Conservation (phyloP, 1,140 invertebrate species). For the Anagrus nilaparvatae region DNA sequence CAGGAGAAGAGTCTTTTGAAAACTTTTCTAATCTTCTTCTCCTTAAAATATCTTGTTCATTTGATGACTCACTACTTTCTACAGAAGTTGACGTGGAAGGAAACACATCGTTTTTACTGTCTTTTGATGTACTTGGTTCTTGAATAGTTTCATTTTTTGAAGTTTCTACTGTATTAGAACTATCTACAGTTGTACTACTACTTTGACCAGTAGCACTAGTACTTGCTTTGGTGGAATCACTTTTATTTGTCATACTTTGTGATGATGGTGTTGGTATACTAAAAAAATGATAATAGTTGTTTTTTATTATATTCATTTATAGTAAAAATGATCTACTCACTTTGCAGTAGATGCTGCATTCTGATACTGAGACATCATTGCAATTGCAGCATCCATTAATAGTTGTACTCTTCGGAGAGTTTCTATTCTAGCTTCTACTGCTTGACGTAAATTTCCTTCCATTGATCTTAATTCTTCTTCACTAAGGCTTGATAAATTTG, state of each 20-base stretch:
- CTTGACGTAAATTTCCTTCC: constrained; percentile 78
- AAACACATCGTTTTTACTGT: constrained; percentile 17
- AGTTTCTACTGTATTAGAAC: constrained; percentile 1
- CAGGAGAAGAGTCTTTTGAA: constrained; percentile 18
- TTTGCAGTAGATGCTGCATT: constrained; percentile 33
- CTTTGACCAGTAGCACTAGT: constrained; percentile 8
- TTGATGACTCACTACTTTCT: constrained; percentile 20
- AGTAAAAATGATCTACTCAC: constrained; percentile 23
- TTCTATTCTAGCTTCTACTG: constrained; percentile 81
- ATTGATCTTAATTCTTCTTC: constrained; percentile 76
- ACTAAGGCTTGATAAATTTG: constrained; percentile 61
- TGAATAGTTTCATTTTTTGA: constrained; percentile 11
- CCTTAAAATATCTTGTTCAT: constrained; percentile 47
- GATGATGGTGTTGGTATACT: constrained; percentile 28
- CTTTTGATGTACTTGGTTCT: constrained; percentile 11
- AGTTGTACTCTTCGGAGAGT: constrained; percentile 37
- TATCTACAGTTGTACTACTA: too few species aligned
- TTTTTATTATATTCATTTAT: constrained; percentile 7
- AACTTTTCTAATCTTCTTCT: constrained; percentile 63
- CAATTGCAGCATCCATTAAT: constrained; percentile 35
- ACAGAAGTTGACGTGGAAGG: constrained; percentile 21
- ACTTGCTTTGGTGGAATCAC: constrained; percentile 6
- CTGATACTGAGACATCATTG: constrained; percentile 42
- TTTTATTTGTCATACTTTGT: constrained; percentile 10
- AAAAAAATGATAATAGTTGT: constrained; percentile 12